Percentiles rank a stretch among this genome's conserved stretches.
phyloP scores from a whole-genome alignment of 1,140 invertebrate species.

The Micrasema minimum region DNA sequence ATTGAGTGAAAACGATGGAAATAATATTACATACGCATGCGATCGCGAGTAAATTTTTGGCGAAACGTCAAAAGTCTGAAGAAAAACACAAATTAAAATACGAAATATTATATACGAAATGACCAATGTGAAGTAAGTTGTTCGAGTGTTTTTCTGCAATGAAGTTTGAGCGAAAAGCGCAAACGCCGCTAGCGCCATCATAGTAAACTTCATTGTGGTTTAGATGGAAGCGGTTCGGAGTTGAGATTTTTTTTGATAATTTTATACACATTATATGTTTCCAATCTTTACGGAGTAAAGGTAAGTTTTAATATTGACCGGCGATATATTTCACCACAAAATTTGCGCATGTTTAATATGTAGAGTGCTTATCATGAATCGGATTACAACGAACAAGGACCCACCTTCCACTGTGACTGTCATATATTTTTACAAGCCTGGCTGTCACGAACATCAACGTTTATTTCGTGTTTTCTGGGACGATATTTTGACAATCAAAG shows the following conservation, averaged over 20 bases:
- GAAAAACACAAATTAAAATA: conserved; percentile 12
- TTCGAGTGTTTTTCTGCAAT: not conserved
- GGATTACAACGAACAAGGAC: conserved; percentile 34
- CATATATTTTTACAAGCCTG: conserved; percentile 46
- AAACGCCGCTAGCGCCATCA: conserved; percentile 27
- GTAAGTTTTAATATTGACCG: conserved; percentile 24
- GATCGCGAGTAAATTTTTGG: not conserved
- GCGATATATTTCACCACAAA: not conserved
- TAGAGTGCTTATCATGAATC: not conserved
- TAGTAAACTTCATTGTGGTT: conserved; percentile 39
- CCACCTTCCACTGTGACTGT: conserved; percentile 44
- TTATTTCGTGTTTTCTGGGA: conserved; percentile 28
- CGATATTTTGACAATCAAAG: conserved; percentile 19
- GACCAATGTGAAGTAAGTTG: too few relatives aligned
- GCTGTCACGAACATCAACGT: conserved; percentile 38
- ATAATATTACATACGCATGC: conserved; percentile 20
- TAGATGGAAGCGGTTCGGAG: conserved; percentile 41
- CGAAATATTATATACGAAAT: not conserved
- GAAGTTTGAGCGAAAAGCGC: conserved; percentile 25
- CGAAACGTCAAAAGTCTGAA: conserved; percentile 15
- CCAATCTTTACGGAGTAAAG: conserved; percentile 35
- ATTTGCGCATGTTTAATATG: not conserved
- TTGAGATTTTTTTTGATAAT: conserved; percentile 34
- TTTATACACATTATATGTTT: conserved; percentile 40
- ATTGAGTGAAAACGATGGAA: conserved; percentile 10